Evolutionary conservation across 2,797 vertebrate species (phyloP).

Genomic region (Morus bassanus): DNA sequence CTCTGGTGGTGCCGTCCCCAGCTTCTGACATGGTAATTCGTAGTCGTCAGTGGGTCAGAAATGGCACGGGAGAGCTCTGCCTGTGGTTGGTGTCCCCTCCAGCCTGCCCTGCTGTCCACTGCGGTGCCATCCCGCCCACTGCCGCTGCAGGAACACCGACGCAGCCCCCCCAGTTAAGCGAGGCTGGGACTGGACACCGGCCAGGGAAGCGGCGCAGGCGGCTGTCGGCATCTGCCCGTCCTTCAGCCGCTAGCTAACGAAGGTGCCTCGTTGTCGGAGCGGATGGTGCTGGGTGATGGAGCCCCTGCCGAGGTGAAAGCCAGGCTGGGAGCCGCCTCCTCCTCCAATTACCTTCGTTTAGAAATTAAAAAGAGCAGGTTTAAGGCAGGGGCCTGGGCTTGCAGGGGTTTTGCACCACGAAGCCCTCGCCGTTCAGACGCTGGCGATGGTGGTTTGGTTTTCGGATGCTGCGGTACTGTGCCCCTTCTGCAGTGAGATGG

Average conservation of each 20-base stretch:
- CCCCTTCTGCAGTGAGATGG: neutral
- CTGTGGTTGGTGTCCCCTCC: neutral
- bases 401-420: neutral
- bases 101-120: neutral
- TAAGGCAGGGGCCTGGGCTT: neutral
- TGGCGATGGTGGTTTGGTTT: neutral
- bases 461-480: rapidly evolving
- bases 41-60: no score
- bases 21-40: neutral
- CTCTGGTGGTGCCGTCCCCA: neutral
- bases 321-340: neutral
- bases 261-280: neutral
- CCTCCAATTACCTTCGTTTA: neutral
- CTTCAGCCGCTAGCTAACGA: neutral
- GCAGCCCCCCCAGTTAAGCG: neutral
- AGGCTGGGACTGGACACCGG: neutral
- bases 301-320: neutral
- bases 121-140: neutral
- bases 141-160: no score
- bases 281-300: neutral
- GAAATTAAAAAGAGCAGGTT: neutral
- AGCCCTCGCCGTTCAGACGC: no score
- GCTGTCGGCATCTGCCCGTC: neutral
- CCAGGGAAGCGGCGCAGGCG: neutral
- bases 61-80: neutral